A percentile compares a stretch with the other conserved stretches of the same genome.
Conservation (phyloP, 2,888 invertebrate species). For the Meiosimyza platycephala region DNA sequence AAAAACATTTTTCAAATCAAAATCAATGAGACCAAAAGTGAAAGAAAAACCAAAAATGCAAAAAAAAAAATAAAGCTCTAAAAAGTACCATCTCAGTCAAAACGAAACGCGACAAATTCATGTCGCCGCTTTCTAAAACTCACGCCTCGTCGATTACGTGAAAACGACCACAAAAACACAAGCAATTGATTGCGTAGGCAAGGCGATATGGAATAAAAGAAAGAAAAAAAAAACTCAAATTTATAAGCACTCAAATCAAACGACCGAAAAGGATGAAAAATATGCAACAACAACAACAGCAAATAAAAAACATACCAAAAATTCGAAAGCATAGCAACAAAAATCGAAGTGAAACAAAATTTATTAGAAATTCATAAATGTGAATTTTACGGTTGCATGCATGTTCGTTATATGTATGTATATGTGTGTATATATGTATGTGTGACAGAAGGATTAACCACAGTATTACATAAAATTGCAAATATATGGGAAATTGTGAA, state of each 20-base stretch:
- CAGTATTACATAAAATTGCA: neutral
- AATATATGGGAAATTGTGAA: neutral
- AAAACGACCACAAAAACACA: neutral
- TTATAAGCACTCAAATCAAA: neutral
- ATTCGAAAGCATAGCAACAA: neutral
- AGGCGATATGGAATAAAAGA: neutral
- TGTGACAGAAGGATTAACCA: neutral
- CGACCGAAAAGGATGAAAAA: neutral
- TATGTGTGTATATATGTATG: neutral
- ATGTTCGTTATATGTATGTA: neutral
- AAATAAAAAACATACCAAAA: neutral
- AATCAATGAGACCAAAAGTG: too few species aligned
- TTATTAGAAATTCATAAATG: slow-evolving; percentile 24
- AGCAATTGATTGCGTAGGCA: neutral
- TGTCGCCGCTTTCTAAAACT: too few species aligned
- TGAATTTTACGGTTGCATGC: neutral
- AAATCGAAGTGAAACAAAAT: neutral
- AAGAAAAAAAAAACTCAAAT: neutral
- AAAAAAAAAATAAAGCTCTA: too few species aligned
- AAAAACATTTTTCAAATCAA: too few species aligned
- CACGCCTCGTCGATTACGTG: neutral
- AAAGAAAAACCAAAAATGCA: too few species aligned
- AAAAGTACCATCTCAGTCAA: too few species aligned
- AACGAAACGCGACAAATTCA: too few species aligned
- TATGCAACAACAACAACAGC: neutral